Base-by-base conservation (phyloP, 1,140 invertebrate species). In the Atta texana region DNA sequence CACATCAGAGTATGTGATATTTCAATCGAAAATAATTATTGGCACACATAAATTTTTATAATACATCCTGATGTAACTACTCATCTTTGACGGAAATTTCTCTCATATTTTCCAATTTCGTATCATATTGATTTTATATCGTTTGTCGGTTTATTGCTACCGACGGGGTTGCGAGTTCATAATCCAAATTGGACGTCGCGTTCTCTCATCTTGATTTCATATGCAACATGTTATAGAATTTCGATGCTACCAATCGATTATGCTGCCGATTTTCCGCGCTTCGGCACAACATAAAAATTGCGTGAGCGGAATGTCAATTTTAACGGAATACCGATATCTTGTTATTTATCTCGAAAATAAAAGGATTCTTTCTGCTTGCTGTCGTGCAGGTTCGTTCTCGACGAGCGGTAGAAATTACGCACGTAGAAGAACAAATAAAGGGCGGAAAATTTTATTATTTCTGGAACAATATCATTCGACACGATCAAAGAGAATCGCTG, bases 61-160 rank as follows among this genome's bases (percentile, higher is more conserved):
- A 71, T 57, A 59, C 6, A 21, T 44, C 18, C 4, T n/a, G 64
- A 78, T 39, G 72, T 14, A 44, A 66, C 28, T 53, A 31, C 14
- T 57, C n/a, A 57, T 16, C 31, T 71, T 81, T 81, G 55, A 81
- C 31, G 12, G 8, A 4, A 57, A 59, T 61, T 51, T 61, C 31
- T 18, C 18, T 16, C 24, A 39, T 39, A 61, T 49, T 72, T 82
- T 74, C 24, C 68, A 82, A 61, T 82, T 74, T 74, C 14, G 31
- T 55, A 31, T 81, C 24, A 14, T 61, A 74, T 84, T 34, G 68
- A 84, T 82, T 89, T 86, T 80, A 51, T 64, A 86, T 90, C 82
- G 74, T 74, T 69, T 39, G 64, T 44, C 21, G 2, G 49, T 71
- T 75, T 63, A 75, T 61, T 51, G 69, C 80, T 34, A 53, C 16